Conservation (phyloP, 2,888 invertebrate species). For the Disparrhopalites patrizii region DNA sequence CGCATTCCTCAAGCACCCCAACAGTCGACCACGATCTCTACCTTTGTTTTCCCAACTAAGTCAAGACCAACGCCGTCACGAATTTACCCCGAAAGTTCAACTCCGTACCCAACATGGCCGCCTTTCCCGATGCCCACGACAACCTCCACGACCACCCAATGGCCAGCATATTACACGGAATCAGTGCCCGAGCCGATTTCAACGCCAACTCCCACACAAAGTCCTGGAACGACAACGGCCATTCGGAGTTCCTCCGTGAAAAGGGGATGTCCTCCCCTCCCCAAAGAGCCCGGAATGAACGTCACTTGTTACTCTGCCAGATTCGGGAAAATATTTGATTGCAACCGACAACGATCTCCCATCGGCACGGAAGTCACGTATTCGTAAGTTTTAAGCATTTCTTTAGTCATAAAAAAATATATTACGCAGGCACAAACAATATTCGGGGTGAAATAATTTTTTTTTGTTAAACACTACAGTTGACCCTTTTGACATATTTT, state of each 20-base stretch:
- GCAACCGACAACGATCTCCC: constrained; percentile 8
- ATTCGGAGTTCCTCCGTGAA: not conserved
- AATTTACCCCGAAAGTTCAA: not conserved
- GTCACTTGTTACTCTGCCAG: constrained; percentile 25
- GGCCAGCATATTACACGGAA: not conserved
- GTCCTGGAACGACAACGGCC: not conserved
- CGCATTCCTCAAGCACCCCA: not conserved
- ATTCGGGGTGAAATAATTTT: too few relatives aligned
- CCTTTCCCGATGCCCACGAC: not conserved
- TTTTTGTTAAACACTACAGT: too few relatives aligned
- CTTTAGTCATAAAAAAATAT: not conserved
- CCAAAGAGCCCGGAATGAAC: constrained; percentile 17
- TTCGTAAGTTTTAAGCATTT: constrained; percentile 9
- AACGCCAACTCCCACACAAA: not conserved
- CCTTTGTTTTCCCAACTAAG: not conserved
- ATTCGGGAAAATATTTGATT: constrained; percentile 18
- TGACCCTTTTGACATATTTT: too few relatives aligned
- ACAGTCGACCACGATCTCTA: not conserved
- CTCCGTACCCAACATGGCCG: not conserved
- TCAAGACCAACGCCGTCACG: not conserved
- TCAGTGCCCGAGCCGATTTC: not conserved
- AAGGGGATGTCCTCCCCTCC: constrained; percentile 29
- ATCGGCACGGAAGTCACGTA: constrained; percentile 21
- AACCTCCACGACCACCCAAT: not conserved
- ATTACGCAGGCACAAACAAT: too few relatives aligned